Evolutionary conservation across 2,797 vertebrate species (phyloP).

Genomic region (Acanthurus leucopareius): DNA sequence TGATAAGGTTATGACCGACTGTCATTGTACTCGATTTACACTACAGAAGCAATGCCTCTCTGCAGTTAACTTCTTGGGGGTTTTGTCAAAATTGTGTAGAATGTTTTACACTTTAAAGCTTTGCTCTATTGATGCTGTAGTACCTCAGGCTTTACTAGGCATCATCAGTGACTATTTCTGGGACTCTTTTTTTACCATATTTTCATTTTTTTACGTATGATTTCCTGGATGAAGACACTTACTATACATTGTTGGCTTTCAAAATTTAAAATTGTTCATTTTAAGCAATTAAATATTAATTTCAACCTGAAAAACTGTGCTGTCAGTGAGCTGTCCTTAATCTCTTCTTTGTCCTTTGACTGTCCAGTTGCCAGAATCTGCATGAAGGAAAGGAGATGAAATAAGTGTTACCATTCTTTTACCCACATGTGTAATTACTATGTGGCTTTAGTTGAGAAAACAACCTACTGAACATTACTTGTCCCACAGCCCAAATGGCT

Average conservation of each 20-base stretch:
- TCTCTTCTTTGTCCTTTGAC: too few relatives aligned
- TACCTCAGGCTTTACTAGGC: neutral
- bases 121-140: neutral
- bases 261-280: neutral
- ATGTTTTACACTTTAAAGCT: constrained; percentile 14
- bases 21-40: too few relatives aligned
- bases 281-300: neutral
- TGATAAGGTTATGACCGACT: neutral
- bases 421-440: too few relatives aligned
- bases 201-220: neutral
- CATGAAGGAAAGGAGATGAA: too few relatives aligned
- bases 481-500: too few relatives aligned
- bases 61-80: neutral
- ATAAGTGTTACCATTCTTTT: too few relatives aligned
- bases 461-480: too few relatives aligned
- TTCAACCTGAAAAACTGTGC: too few relatives aligned
- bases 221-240: neutral
- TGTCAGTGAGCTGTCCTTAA: too few relatives aligned
- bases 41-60: too few relatives aligned
- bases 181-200: neutral
- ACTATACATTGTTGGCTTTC: constrained; percentile 1
- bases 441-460: too few relatives aligned
- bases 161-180: neutral
- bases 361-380: too few relatives aligned
- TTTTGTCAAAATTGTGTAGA: neutral